A percentile compares a stretch with the other conserved stretches of the same genome.
Evolutionary conservation across 2,888 invertebrate species (phyloP).

Genomic region (Drosophila mimetica): DNA sequence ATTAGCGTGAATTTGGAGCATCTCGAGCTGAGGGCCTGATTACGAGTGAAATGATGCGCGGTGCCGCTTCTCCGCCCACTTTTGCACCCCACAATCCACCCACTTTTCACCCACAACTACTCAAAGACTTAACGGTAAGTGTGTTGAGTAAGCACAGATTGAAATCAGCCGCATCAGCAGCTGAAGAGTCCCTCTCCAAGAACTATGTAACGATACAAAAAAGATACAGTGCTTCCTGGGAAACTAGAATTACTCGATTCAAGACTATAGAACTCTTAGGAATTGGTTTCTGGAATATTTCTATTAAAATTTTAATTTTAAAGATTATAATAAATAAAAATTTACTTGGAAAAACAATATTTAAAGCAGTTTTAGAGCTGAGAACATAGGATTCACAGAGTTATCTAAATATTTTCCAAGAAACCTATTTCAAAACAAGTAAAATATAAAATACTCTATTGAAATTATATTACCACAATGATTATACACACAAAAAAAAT

Average conservation of each 20-base stretch:
- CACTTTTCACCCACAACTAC: not conserved
- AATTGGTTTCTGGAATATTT: too few species aligned
- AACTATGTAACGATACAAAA: slow-evolving; percentile 1
- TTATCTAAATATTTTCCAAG: too few species aligned
- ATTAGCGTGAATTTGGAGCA: slow-evolving; percentile 77
- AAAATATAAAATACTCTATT: too few species aligned
- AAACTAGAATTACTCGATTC: not conserved
- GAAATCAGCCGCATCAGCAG: slow-evolving; percentile 36
- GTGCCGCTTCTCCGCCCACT: slow-evolving; percentile 4
- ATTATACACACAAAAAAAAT: too few species aligned
- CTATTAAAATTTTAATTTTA: too few species aligned
- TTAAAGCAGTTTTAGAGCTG: too few species aligned
- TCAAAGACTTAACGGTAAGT: slow-evolving; percentile 25
- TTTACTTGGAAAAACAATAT: too few species aligned
- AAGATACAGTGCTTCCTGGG: slow-evolving; percentile 3
- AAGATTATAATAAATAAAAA: too few species aligned
- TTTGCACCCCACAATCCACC: not conserved
- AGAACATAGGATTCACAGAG: too few species aligned
- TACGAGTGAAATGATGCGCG: slow-evolving; percentile 32
- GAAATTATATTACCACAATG: not conserved
- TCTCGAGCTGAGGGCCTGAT: slow-evolving; percentile 56
- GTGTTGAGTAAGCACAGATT: slow-evolving; percentile 45
- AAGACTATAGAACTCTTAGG: too few species aligned
- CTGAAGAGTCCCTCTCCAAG: not conserved
- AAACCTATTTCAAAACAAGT: too few species aligned